Evolutionary conservation across 2,797 vertebrate species (phyloP).

Genomic region (Sebastes matsubarae): DNA sequence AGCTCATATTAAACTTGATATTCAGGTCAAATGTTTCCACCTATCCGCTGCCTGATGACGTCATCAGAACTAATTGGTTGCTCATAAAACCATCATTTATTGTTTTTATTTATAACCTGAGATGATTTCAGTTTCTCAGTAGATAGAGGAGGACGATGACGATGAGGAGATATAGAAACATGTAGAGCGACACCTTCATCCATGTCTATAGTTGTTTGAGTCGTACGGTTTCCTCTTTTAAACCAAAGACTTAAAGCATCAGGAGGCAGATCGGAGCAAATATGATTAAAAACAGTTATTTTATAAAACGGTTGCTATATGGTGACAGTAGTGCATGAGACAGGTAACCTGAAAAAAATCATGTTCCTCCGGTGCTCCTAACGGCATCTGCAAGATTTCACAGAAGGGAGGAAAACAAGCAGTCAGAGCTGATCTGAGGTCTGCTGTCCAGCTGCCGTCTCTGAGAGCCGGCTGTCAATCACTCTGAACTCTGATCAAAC

Average conservation of each 20-base stretch:
- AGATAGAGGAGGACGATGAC: neutral
- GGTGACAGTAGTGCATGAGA: no score
- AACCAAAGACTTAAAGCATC: neutral
- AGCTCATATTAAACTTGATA: neutral
- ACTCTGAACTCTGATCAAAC: no score
- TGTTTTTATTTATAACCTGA: neutral
- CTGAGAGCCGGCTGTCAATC: no score
- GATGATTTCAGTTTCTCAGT: neutral
- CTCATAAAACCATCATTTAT: conserved; percentile 9
- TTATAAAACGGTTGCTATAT: no score
- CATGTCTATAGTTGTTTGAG: conserved; percentile 53
- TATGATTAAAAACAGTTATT: no score
- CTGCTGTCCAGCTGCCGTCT: no score
- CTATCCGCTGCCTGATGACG: neutral
- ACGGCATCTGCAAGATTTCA: no score
- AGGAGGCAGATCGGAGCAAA: no score
- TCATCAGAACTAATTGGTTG: neutral
- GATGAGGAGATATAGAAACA: neutral
- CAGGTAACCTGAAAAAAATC: no score
- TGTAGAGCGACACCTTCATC: conserved; percentile 28
- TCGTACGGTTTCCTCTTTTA: conserved; percentile 58
- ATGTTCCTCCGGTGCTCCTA: no score
- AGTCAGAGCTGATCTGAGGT: no score
- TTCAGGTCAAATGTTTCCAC: neutral
- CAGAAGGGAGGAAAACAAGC: no score